Base-by-base conservation (phyloP, 2,888 invertebrate species). In the Hypolimnas misippus region DNA sequence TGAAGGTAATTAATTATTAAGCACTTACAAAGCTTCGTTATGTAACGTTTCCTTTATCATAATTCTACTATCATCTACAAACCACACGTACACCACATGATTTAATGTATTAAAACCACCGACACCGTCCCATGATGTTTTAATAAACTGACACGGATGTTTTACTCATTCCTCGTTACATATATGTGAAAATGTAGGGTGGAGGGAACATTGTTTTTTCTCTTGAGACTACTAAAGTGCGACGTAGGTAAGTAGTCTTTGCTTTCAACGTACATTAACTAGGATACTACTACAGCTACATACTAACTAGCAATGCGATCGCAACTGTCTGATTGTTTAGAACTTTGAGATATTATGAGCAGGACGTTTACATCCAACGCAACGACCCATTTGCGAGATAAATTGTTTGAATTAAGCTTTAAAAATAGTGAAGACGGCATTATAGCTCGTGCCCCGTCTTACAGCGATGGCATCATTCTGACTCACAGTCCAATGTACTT, bases 261-360 rank as follows among this genome's bases (percentile, higher is more conserved):
- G 79, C 83, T 83, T 84, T 83, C 84, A 81, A 79, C 78, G 66
- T 67, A 78, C 86, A 87, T 88, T 87, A 85, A 79, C 76, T 70
- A 73, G 78, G 77, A 76, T 76, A 74, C 67, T 44, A 59, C 19
- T 19, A 19, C 44, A 19, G 8, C 19, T 14, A 49, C 4, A 25
- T 44, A 21, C 44, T 10, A 44, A 44, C 44, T 12, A 10, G 21
- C 5, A 46, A 12, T 19, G 10, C n/a, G 19, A 46, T n/a, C 8
- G 44, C 46, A 29, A 54, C 46, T 35, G 46, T 46, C 17, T 46
- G 35, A 60, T 49, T 46, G 38, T 49, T 46, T 29, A 46, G 25
- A 2, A 49, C 49, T 29, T 29, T 12, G 6, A 29, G 14, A 25
- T 49, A 38, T 38, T 38, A n/a, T 38, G 35, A 38, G n/a, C n/a